Evolutionary conservation across 2,113 vertebrate genomes (phyloP).

Genomic region (Arenaria interpres): DNA sequence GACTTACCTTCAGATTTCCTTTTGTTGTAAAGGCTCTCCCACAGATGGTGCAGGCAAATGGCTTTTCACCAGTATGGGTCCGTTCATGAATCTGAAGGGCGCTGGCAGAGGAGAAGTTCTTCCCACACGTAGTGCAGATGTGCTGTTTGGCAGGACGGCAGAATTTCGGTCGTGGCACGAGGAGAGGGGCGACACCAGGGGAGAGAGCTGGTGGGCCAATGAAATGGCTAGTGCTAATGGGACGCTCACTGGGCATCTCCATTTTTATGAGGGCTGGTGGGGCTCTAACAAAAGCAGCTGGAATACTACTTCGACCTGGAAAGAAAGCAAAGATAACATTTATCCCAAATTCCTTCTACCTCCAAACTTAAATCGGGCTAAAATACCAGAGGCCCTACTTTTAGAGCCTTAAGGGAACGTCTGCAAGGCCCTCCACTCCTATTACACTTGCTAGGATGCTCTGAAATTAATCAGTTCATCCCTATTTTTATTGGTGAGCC

Average conservation of each 20-base stretch:
- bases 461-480: background rate
- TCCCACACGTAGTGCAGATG: constrained; percentile 86
- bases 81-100: constrained; percentile 97
- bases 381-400: background rate
- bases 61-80: constrained; percentile 97
- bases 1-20: constrained; percentile 92
- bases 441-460: background rate
- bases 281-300: constrained; percentile 80
- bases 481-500: background rate
- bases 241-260: constrained; percentile 87
- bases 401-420: background rate
- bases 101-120: constrained; percentile 97
- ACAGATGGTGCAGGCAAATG: constrained; percentile 93
- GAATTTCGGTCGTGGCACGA: constrained; percentile 73
- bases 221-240: constrained; percentile 79
- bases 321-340: background rate
- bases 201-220: constrained; percentile 81
- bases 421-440: background rate
- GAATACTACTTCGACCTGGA: constrained; percentile 80
- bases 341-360: background rate
- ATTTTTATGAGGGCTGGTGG: constrained; percentile 88
- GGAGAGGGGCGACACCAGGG: constrained; percentile 76
- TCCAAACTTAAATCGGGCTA: background rate
- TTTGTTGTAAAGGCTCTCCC: constrained; percentile 96
- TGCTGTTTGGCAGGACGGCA: constrained; percentile 92